Conservation (phyloP, 2,888 invertebrate genomes). For the Drosophila birchii region DNA sequence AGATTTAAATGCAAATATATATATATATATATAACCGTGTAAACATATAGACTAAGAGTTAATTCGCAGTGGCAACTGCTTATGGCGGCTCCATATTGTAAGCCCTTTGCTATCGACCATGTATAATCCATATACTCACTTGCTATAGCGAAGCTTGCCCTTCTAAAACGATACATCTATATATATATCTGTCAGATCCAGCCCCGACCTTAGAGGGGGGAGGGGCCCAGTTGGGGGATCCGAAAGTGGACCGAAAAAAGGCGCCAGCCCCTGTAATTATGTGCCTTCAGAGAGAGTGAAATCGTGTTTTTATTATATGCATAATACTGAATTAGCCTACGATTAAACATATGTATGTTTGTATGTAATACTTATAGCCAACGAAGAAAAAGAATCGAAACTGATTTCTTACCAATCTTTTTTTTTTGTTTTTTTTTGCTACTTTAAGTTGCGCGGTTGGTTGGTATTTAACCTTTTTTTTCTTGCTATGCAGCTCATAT, state of each 20-base stretch:
- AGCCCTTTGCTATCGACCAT: slow-evolving; percentile 21
- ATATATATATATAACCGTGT: slow-evolving; percentile 7
- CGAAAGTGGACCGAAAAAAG: slow-evolving; percentile 5
- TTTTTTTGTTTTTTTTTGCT: slow-evolving; percentile 58
- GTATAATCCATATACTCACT: slow-evolving; percentile 30
- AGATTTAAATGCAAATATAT: not conserved
- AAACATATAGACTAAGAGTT: slow-evolving; percentile 24
- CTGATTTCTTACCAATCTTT: slow-evolving; percentile 11
- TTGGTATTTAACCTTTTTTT: slow-evolving; percentile 56
- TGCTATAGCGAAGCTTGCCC: slow-evolving; percentile 51
- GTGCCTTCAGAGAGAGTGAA: slow-evolving; percentile 64
- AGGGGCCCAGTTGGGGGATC: slow-evolving; percentile 9
- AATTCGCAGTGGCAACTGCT: slow-evolving; percentile 7
- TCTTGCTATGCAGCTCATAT: slow-evolving; percentile 36
- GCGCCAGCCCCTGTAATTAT: slow-evolving; percentile 73
- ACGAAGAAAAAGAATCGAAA: slow-evolving; percentile 30
- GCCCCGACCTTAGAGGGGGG: slow-evolving; percentile 15
- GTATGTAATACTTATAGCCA: slow-evolving; percentile 34
- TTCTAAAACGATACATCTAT: slow-evolving; percentile 2
- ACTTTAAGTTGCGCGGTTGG: slow-evolving; percentile 70
- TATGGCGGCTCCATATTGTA: not conserved
- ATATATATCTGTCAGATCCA: slow-evolving; percentile 9
- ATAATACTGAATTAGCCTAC: slow-evolving; percentile 42
- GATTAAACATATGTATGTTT: slow-evolving; percentile 12
- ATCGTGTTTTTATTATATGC: slow-evolving; percentile 50